phyloP scores from a whole-genome alignment of 64 coral and sea anemone genomes.

The Montipora capricornis region DNA sequence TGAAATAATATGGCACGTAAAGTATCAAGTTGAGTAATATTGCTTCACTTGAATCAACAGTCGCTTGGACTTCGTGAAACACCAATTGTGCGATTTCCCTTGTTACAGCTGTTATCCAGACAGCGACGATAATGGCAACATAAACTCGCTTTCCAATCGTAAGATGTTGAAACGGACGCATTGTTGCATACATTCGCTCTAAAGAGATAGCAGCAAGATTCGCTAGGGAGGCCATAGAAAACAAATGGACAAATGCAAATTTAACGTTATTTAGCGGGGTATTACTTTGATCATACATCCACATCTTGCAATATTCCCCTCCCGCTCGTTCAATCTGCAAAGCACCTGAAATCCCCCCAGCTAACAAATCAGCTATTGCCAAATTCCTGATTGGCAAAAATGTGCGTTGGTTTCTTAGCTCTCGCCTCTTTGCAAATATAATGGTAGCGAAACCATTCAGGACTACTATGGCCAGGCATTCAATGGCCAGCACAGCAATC shows the following conservation, averaged over 20 bases:
- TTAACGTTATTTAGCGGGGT: background rate
- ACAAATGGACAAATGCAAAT: background rate
- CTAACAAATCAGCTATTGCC: slow-evolving; percentile 19
- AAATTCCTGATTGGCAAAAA: background rate
- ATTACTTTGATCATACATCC: background rate
- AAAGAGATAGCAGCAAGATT: slow-evolving; percentile 27
- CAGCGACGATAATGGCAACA: background rate
- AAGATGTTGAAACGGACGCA: slow-evolving; percentile 1
- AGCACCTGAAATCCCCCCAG: background rate
- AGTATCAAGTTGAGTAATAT: background rate
- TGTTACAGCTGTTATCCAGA: background rate
- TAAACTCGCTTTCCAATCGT: background rate
- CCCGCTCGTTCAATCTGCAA: background rate
- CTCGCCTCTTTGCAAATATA: background rate
- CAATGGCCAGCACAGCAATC: background rate
- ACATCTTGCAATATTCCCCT: background rate
- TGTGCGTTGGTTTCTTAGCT: background rate
- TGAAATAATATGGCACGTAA: background rate
- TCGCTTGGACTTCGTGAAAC: background rate
- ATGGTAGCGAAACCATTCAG: background rate
- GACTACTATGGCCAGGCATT: slow-evolving; percentile 1
- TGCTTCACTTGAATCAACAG: background rate
- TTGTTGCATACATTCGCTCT: slow-evolving; percentile 16
- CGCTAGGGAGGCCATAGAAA: slow-evolving; percentile 1
- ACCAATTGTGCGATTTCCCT: slow-evolving; percentile 4